Conservation (phyloP, 2,797 vertebrate genomes). For the Oreonectes daqikongensis region DNA sequence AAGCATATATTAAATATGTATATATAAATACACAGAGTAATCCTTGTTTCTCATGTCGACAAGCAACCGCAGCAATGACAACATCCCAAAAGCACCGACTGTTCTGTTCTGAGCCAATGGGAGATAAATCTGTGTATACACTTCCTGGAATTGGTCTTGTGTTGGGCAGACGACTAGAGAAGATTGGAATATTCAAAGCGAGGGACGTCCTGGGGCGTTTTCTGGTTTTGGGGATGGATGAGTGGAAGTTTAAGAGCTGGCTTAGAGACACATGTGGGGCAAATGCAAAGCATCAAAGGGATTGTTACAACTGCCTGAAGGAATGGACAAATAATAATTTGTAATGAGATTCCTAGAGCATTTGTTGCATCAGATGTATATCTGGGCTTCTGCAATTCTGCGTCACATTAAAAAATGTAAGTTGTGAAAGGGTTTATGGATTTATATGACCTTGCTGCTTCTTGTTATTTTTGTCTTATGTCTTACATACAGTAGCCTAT, state of each 20-base stretch:
- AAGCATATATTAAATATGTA: too few species aligned
- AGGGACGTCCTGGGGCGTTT: slow-evolving; percentile 1
- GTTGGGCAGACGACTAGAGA: background rate
- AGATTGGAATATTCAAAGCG: background rate
- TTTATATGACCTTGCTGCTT: too few species aligned
- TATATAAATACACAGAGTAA: too few species aligned
- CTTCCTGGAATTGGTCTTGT: slow-evolving; percentile 28
- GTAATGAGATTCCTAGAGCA: background rate
- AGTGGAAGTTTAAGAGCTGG: slow-evolving; percentile 25
- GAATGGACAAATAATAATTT: slow-evolving; percentile 17
- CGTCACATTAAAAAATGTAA: too few species aligned
- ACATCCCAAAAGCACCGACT: slow-evolving; percentile 4
- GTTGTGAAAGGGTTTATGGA: too few species aligned
- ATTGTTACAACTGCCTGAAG: slow-evolving; percentile 14
- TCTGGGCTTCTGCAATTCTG: too few species aligned
- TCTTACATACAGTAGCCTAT: too few species aligned
- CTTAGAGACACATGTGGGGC: background rate
- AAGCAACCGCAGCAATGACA: background rate
- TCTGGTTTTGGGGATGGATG: slow-evolving; percentile 12
- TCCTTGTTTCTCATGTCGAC: background rate
- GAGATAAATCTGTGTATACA: slow-evolving; percentile 16
- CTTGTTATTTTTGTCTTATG: too few species aligned
- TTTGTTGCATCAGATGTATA: too few species aligned
- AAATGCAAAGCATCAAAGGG: slow-evolving; percentile 15
- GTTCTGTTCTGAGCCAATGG: slow-evolving; percentile 24